These are phyloP conservation scores for Anguilla japonica DNA, from an alignment of 2,113 vertebrate genomes.

Conservation along the genomic window DNA sequence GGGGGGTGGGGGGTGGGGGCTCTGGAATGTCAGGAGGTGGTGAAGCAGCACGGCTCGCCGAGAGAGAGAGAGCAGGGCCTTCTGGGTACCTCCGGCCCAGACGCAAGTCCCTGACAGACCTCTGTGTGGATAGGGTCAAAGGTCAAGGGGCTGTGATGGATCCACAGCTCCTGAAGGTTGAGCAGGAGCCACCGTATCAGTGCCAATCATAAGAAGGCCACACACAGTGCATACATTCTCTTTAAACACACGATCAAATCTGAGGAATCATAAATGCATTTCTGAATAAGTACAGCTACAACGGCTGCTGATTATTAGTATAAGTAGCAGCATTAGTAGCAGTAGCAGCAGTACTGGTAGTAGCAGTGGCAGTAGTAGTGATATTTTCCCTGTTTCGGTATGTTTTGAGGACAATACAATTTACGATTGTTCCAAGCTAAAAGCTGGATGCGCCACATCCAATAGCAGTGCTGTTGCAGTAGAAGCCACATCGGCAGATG, in stretches of 20 bases:
- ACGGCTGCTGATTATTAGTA: no score
- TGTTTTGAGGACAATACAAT: no score
- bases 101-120: neutral
- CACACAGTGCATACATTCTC: no score
- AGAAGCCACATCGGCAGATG: neutral
- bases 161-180: neutral
- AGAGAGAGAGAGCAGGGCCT: neutral
- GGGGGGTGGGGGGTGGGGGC: neutral
- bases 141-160: neutral
- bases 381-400: no score
- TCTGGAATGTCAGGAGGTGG: neutral
- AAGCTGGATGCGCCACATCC: no score
- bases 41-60: neutral
- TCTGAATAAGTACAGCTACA: no score
- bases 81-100: neutral
- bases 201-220: neutral
- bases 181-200: neutral
- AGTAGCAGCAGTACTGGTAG: no score
- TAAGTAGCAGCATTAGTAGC: no score
- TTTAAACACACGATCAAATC: neutral
- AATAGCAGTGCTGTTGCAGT: no score
- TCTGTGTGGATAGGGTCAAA: neutral
- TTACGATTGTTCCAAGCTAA: no score
- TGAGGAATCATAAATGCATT: neutral
- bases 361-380: no score